These are phyloP conservation scores for Andrena minutula DNA, from an alignment of 2,888 invertebrate species.

Conservation along the genomic window DNA sequence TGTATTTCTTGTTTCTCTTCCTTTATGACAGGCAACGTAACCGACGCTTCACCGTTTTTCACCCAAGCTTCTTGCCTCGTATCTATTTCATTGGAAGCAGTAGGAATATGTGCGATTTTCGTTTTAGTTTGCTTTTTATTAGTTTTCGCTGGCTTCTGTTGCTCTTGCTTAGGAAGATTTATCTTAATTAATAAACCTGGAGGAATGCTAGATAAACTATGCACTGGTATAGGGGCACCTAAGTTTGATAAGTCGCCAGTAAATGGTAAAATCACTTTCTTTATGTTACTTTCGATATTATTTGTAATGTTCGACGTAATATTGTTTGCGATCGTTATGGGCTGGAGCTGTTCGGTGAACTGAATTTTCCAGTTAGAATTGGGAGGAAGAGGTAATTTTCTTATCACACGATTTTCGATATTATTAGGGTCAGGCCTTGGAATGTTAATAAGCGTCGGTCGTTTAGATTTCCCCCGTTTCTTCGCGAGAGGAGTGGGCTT, in stretches of 20 bases:
- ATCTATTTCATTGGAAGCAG: constrained; percentile 42
- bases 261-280: constrained; percentile 83
- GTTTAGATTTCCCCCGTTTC: constrained; percentile 81
- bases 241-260: constrained; percentile 81
- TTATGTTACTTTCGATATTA: constrained; percentile 74
- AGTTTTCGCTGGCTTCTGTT: constrained; percentile 58
- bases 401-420: constrained; percentile 74
- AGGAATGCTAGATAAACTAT: constrained; percentile 83
- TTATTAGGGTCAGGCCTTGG: constrained; percentile 78
- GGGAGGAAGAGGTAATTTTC: constrained; percentile 81
- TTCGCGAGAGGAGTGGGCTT: constrained; percentile 83
- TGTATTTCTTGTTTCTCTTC: constrained; percentile 46
- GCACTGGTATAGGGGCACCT: constrained; percentile 82
- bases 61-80: constrained; percentile 45
- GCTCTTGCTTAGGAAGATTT: constrained; percentile 79
- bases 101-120: constrained; percentile 50
- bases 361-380: constrained; percentile 80
- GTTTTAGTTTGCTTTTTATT: constrained; percentile 60
- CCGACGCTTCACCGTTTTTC: constrained; percentile 53
- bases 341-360: constrained; percentile 81
- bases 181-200: constrained; percentile 83
- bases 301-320: constrained; percentile 70
- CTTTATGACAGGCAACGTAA: constrained; percentile 38
- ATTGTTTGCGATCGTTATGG: constrained; percentile 79
- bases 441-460: constrained; percentile 82